Evolutionary conservation across 2,113 vertebrate genomes (phyloP).

Genomic region (Mastomys natalensis): DNA sequence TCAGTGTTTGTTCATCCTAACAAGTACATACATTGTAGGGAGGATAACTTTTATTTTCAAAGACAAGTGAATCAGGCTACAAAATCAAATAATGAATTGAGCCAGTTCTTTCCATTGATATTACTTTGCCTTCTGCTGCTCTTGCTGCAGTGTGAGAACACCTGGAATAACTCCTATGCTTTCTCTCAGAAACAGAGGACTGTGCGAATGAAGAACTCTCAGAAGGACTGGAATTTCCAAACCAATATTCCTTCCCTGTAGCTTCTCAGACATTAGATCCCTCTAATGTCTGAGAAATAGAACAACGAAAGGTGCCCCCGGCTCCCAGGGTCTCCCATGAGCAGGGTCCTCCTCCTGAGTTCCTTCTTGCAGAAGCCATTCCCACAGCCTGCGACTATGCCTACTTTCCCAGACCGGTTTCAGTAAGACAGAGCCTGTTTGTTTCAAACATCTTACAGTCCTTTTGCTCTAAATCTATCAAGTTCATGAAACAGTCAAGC

Average conservation of each 20-base stretch:
- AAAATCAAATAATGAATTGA: constrained; percentile 38
- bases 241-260: constrained; percentile 55
- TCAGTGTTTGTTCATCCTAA: constrained; percentile 25
- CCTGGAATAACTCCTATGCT: constrained; percentile 33
- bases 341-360: constrained; percentile 7
- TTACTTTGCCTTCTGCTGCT: constrained; percentile 48
- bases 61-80: constrained; percentile 33
- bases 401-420: constrained; percentile 45
- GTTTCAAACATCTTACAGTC: constrained; percentile 26
- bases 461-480: constrained; percentile 47
- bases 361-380: constrained; percentile 34
- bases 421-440: not conserved
- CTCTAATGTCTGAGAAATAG: constrained; percentile 19
- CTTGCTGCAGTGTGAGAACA: constrained; percentile 12
- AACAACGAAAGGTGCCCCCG: not conserved
- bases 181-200: constrained; percentile 52
- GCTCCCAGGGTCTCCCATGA: not conserved
- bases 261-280: constrained; percentile 25
- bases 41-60: constrained; percentile 43
- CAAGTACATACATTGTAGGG: not conserved
- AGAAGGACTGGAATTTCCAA: constrained; percentile 62
- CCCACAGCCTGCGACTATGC: not conserved
- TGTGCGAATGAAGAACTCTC: not conserved
- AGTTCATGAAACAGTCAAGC: constrained; percentile 44
- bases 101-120: constrained; percentile 39